A percentile compares a stretch with the other conserved stretches of the same genome.
These are phyloP conservation scores for Myotis lucifugus DNA, from an alignment of 2,113 vertebrate species.

Conservation along the genomic window DNA sequence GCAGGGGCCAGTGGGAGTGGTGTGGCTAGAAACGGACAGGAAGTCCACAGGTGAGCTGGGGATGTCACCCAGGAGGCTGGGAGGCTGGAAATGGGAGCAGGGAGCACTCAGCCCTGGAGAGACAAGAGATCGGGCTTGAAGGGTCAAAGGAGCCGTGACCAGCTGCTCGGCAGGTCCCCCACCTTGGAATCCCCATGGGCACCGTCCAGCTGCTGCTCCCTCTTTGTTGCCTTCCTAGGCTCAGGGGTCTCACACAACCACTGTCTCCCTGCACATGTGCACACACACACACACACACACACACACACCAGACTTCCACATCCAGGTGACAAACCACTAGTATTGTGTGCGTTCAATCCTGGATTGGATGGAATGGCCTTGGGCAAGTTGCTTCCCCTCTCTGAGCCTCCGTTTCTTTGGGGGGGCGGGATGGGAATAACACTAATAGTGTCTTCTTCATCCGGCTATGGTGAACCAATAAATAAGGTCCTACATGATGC, in stretches of 20 bases:
- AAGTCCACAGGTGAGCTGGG: background rate
- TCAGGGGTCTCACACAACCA: background rate
- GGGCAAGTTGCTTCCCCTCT: background rate
- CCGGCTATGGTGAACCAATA: background rate
- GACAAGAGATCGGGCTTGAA: background rate
- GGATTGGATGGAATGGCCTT: background rate
- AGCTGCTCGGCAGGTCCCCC: rapidly evolving
- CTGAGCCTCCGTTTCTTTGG: background rate
- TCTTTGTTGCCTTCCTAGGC: background rate
- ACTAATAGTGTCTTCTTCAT: background rate
- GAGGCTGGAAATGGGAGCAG: background rate
- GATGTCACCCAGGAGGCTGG: background rate
- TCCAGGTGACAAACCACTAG: background rate
- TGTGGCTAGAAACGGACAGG: background rate
- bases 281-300: background rate
- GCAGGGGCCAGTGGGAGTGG: background rate
- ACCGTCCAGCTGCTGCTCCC: background rate
- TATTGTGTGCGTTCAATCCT: background rate
- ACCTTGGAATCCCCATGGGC: background rate
- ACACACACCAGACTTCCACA: background rate
- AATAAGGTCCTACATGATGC: too few species aligned
- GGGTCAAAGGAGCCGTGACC: background rate
- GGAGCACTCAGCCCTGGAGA: background rate
- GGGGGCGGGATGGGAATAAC: background rate
- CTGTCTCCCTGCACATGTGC: rapidly evolving